Evolutionary conservation across 2,797 vertebrate genomes (phyloP).

Genomic region (Bradypodion ventrale): DNA sequence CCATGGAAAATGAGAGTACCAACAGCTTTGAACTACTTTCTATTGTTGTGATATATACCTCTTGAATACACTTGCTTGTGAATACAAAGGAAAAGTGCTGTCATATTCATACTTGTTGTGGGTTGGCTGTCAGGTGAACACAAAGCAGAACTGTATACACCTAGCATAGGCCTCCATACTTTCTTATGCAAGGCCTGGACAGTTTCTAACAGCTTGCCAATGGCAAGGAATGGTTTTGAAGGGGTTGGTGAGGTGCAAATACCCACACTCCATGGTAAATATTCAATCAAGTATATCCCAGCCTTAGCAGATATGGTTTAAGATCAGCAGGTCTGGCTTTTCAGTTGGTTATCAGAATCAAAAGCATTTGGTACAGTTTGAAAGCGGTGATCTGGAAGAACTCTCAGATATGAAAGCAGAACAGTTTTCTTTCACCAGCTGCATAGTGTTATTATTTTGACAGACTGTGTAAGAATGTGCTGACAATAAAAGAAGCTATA

Average conservation of each 20-base stretch:
- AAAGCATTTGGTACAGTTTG: neutral
- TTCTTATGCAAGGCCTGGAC: neutral
- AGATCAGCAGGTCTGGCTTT: neutral
- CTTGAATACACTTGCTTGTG: neutral
- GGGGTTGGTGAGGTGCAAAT: neutral
- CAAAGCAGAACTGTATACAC: neutral
- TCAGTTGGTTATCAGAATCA: neutral
- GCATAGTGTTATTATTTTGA: slow-evolving; percentile 16
- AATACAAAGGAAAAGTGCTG: neutral
- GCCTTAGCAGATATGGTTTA: neutral
- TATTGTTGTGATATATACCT: neutral
- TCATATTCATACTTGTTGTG: neutral
- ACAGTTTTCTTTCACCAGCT: neutral
- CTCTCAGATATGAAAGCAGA: slow-evolving; percentile 4
- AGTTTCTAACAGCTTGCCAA: neutral
- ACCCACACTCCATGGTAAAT: neutral
- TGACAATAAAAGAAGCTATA: slow-evolving; percentile 22
- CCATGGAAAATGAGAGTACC: neutral
- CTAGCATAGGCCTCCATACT: neutral
- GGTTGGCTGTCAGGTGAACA: neutral
- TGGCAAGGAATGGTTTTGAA: neutral
- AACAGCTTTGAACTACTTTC: neutral
- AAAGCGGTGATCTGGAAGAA: neutral
- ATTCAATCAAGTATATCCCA: neutral
- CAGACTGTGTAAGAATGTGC: slow-evolving; percentile 19